A percentile compares a stretch with the other conserved stretches of the same genome.
phyloP scores from a whole-genome alignment of 2,113 vertebrate species.

The Panurus biarmicus region DNA sequence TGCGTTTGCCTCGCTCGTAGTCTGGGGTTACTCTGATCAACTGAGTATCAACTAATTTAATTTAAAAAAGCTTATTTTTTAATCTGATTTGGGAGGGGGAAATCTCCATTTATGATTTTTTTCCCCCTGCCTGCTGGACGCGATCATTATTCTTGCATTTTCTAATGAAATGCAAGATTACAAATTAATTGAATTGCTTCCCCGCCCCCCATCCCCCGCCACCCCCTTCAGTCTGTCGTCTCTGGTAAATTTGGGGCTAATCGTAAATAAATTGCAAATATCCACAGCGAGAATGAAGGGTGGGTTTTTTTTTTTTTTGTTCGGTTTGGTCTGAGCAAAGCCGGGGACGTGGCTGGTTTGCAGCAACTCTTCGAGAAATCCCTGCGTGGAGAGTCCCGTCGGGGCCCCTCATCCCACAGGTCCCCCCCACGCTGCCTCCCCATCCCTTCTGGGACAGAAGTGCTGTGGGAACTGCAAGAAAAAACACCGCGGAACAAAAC shows the following conservation, averaged over 20 bases:
- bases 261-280: neutral
- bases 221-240: neutral
- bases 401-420: neutral
- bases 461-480: neutral
- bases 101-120: neutral
- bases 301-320: neutral
- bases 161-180: conserved; percentile 54
- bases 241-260: conserved; percentile 15
- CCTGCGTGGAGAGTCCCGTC: neutral
- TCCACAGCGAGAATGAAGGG: neutral
- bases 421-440: neutral
- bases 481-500: neutral
- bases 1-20: neutral
- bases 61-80: conserved; percentile 25
- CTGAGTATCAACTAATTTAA: conserved; percentile 5
- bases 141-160: conserved; percentile 40
- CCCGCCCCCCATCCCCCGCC: too few relatives aligned
- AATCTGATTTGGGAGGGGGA: conserved; percentile 11
- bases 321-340: neutral
- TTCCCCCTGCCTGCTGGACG: neutral
- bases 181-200: conserved; percentile 46
- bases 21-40: neutral
- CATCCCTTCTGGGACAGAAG: neutral
- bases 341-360: neutral
- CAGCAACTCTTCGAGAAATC: neutral